Percentiles rank a stretch among this genome's conserved stretches.
Conservation (phyloP, 2,888 invertebrate species). For the Agonopterix alstromeriana region DNA sequence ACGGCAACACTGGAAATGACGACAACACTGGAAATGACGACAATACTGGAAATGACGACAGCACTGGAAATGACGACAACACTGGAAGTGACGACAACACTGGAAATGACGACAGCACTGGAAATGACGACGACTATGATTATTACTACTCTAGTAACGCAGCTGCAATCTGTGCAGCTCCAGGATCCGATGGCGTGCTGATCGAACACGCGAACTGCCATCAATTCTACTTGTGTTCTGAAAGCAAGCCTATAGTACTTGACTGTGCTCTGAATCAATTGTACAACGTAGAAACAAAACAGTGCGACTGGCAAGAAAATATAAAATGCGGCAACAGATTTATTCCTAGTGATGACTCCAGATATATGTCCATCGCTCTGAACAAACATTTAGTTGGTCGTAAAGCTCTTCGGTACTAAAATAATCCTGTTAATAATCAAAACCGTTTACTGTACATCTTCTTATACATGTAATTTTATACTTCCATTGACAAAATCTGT, state of each 20-base stretch:
- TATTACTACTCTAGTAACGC: conserved; percentile 18
- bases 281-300: conserved; percentile 24
- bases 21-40: conserved; percentile 3
- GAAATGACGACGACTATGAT: conserved; percentile 4
- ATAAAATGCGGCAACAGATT: conserved; percentile 32
- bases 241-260: conserved; percentile 24
- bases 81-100: too few relatives aligned
- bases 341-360: conserved; percentile 12
- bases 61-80: conserved; percentile 1
- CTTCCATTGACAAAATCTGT: too few relatives aligned
- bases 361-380: neutral
- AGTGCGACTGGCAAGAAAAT: conserved; percentile 35
- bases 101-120: conserved; percentile 2
- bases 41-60: neutral
- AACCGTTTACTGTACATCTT: too few relatives aligned
- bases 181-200: conserved; percentile 24
- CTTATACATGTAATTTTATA: too few relatives aligned
- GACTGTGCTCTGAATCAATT: conserved; percentile 21
- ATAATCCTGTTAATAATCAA: too few relatives aligned
- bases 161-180: conserved; percentile 25
- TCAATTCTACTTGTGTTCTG: conserved; percentile 31
- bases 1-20: conserved; percentile 1
- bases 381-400: too few relatives aligned
- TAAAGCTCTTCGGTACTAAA: too few relatives aligned
- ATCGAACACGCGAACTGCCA: conserved; percentile 37